A percentile compares a stretch with the other conserved stretches of the same genome.
phyloP scores from a whole-genome alignment of 2,113 vertebrate species.

The Bambusicola thoracicus region DNA sequence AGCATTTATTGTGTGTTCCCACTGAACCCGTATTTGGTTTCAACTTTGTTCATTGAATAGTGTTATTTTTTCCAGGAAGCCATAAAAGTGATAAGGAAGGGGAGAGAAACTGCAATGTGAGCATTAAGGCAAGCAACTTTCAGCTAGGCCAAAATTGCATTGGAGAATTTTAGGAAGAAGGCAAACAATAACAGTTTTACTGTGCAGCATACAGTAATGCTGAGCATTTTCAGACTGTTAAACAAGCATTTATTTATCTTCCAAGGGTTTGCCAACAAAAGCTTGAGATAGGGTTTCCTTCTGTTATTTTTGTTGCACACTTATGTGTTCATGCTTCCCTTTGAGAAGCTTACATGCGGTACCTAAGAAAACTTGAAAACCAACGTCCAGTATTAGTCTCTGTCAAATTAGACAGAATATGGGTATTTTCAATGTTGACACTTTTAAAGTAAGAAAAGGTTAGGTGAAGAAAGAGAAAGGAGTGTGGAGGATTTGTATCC shows the following conservation, averaged over 20 bases:
- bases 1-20: neutral
- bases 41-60: neutral
- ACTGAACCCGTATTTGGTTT: neutral
- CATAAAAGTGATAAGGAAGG: conserved; percentile 22
- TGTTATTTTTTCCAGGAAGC: conserved; percentile 25
- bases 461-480: neutral
- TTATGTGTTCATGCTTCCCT: neutral
- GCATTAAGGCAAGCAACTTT: conserved; percentile 41
- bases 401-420: neutral
- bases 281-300: conserved; percentile 4
- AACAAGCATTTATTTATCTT: conserved; percentile 22
- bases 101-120: neutral
- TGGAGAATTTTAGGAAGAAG: neutral
- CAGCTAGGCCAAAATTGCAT: neutral
- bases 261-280: conserved; percentile 10
- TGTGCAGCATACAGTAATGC: neutral
- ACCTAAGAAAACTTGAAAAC: neutral
- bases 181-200: neutral
- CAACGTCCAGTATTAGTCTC: neutral
- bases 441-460: neutral
- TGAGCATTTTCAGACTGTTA: conserved; percentile 8
- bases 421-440: neutral
- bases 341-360: neutral
- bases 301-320: conserved; percentile 11
- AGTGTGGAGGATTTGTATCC: neutral